A percentile compares a stretch with the other conserved stretches of the same genome.
phyloP scores from a whole-genome alignment of 2,797 vertebrate species.

The Mormyrops attenuatus region DNA sequence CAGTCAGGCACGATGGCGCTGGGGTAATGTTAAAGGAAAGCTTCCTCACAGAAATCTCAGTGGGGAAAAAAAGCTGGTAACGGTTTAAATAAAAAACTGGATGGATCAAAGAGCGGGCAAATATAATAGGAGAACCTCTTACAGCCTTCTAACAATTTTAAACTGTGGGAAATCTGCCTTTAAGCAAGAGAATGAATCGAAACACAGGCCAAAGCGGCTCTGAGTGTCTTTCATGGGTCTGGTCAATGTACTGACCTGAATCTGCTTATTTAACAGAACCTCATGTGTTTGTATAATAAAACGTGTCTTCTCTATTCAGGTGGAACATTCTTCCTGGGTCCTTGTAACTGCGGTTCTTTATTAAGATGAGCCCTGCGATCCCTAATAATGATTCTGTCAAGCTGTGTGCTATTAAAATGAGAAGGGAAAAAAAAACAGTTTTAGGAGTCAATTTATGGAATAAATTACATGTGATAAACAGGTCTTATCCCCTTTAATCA shows the following conservation, averaged over 20 bases:
- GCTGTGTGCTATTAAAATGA: not conserved
- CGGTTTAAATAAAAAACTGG: not conserved
- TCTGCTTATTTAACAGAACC: not conserved
- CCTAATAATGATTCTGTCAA: not conserved
- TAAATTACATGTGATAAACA: not conserved
- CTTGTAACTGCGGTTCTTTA: not conserved
- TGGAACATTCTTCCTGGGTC: not conserved
- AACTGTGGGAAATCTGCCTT: not conserved
- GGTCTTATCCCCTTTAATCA: not conserved
- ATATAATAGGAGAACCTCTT: not conserved
- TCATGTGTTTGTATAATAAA: not conserved
- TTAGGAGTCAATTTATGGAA: not conserved
- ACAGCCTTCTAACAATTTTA: not conserved
- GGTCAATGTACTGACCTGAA: not conserved
- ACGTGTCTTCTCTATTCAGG: not conserved
- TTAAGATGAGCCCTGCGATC: not conserved
- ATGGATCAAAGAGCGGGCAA: not conserved
- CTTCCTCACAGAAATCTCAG: not conserved
- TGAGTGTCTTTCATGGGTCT: not conserved
- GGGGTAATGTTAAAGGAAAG: not conserved
- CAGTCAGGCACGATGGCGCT: not conserved
- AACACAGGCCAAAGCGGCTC: not conserved
- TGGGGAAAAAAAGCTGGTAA: not conserved
- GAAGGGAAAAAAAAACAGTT: not conserved
- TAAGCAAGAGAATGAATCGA: not conserved